Percentiles rank a stretch among this genome's conserved stretches.
Conservation (phyloP, 2,888 invertebrate species). For the Ochlodes sylvanus region DNA sequence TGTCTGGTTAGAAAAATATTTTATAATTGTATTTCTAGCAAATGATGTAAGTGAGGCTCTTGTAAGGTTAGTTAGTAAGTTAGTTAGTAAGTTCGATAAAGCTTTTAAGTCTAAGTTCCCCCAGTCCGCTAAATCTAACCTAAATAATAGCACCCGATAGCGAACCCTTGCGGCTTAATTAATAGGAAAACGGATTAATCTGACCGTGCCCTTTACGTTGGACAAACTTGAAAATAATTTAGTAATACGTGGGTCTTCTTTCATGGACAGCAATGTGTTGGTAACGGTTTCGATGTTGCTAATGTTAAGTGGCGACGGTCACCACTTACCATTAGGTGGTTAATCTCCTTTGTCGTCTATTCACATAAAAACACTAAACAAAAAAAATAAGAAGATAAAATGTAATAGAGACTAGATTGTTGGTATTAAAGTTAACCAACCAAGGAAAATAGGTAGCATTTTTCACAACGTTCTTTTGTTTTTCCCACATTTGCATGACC, state of each 20-base stretch:
- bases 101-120: constrained; percentile 17
- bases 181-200: constrained; percentile 58
- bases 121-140: constrained; percentile 18
- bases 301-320: no score
- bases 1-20: no score
- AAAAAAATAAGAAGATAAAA: no score
- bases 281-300: not conserved
- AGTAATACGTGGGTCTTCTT: not conserved
- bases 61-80: not conserved
- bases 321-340: no score
- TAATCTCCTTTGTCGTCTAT: no score
- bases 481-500: not conserved
- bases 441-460: not conserved
- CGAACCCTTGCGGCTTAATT: constrained; percentile 56
- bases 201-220: constrained; percentile 33
- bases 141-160: constrained; percentile 23
- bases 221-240: constrained; percentile 3
- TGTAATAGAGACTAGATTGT: no score
- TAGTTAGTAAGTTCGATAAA: constrained; percentile 7
- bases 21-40: no score
- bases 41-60: not conserved
- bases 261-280: not conserved
- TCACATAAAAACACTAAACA: no score
- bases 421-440: no score
- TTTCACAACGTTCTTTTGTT: not conserved